These are phyloP conservation scores for Prionailurus viverrinus DNA, from an alignment of 2,113 vertebrate genomes.

Conservation along the genomic window DNA sequence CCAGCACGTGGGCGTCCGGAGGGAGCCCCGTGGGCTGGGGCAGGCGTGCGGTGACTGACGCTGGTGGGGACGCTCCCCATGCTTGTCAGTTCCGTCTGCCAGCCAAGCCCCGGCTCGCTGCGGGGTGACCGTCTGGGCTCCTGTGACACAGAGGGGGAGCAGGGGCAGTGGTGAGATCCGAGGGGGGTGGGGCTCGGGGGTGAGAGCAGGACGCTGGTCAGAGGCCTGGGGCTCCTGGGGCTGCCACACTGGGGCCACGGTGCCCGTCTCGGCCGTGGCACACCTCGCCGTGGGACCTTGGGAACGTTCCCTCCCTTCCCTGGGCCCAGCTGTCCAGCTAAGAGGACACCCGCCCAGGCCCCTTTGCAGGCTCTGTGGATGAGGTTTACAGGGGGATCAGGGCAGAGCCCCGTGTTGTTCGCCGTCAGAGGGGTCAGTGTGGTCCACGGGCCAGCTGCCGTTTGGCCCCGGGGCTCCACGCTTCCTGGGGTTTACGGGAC, in stretches of 20 bases:
- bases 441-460: neutral
- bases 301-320: neutral
- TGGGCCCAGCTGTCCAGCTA: neutral
- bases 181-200: fast-evolving
- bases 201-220: fast-evolving
- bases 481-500: fast-evolving
- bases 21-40: too few species aligned
- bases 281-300: neutral
- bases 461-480: too few species aligned
- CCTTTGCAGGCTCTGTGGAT: neutral
- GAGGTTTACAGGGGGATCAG: too few species aligned
- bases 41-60: too few species aligned
- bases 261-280: too few species aligned
- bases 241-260: fast-evolving
- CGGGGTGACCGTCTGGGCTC: neutral
- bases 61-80: too few species aligned
- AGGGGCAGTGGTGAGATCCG: neutral
- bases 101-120: too few species aligned
- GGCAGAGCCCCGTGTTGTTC: fast-evolving
- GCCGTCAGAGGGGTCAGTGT: neutral
- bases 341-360: neutral
- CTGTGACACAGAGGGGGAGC: too few species aligned
- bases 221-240: neutral
- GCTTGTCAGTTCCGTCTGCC: too few species aligned
- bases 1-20: too few species aligned